A percentile compares a stretch with the other conserved stretches of the same genome.
Conservation (phyloP, 2,888 invertebrate species). For the Cylloceria caligata region DNA sequence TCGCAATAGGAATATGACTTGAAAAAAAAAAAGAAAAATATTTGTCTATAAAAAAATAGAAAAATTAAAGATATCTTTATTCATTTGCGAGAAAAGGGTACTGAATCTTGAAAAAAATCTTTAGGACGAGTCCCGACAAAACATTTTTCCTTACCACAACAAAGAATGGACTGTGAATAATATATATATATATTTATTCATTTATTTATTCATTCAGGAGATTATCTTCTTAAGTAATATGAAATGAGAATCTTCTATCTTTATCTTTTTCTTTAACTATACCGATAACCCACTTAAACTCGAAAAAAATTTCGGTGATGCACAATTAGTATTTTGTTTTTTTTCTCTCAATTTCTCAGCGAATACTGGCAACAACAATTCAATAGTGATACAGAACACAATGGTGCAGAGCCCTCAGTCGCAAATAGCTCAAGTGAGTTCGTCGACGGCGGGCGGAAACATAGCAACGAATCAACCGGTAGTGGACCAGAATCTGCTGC, state of each 20-base stretch:
- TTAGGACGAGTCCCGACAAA: background rate
- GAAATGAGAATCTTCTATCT: too few species aligned
- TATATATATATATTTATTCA: too few species aligned
- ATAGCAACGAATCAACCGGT: slow-evolving; percentile 74
- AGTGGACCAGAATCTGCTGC: slow-evolving; percentile 82
- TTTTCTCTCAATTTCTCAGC: slow-evolving; percentile 70
- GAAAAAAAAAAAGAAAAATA: too few species aligned
- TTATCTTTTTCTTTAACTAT: background rate
- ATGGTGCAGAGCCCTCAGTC: slow-evolving; percentile 83
- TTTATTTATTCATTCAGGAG: background rate
- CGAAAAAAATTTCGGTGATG: background rate
- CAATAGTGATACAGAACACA: slow-evolving; percentile 83
- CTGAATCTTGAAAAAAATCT: background rate
- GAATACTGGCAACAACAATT: slow-evolving; percentile 79
- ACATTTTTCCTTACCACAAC: background rate
- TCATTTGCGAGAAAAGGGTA: too few species aligned
- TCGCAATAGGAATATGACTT: too few species aligned
- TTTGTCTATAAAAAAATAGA: too few species aligned
- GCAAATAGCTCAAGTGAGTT: slow-evolving; percentile 79
- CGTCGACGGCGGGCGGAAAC: slow-evolving; percentile 72
- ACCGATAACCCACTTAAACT: background rate
- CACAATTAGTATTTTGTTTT: background rate
- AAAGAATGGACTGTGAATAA: too few species aligned
- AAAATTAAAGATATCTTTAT: too few species aligned
- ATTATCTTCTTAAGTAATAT: too few species aligned